Percentiles rank a stretch among this genome's conserved stretches.
Conservation (phyloP, 2,888 invertebrate species). For the Athalia rosae region DNA sequence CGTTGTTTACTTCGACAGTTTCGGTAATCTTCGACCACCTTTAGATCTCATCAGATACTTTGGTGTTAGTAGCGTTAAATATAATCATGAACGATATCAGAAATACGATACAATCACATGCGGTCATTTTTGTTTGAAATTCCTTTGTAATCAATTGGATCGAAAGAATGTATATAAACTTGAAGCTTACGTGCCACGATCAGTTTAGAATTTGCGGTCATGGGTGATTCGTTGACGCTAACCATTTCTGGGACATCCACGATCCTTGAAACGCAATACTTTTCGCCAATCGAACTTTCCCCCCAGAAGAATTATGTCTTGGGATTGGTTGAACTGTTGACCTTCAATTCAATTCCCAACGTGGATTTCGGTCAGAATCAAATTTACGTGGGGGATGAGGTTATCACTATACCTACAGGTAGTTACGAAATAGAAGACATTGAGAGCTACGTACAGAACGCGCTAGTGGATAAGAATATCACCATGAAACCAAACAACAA, state of each 20-base stretch:
- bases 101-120: conserved; percentile 56
- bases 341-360: conserved; percentile 59
- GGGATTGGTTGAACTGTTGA: conserved; percentile 57
- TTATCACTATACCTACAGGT: no score
- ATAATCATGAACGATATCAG: conserved; percentile 59
- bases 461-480: no score
- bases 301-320: conserved; percentile 53
- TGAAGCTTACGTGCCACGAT: neutral
- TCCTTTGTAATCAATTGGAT: conserved; percentile 52
- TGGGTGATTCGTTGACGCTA: conserved; percentile 54
- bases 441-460: no score
- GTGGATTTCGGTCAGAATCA: conserved; percentile 50
- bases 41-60: conserved; percentile 59
- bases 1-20: conserved; percentile 67
- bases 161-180: conserved; percentile 35
- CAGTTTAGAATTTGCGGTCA: conserved; percentile 34
- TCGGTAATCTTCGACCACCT: conserved; percentile 64
- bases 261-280: conserved; percentile 52
- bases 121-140: conserved; percentile 60
- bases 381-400: no score
- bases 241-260: conserved; percentile 55
- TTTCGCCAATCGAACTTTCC: conserved; percentile 55
- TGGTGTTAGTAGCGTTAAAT: conserved; percentile 43
- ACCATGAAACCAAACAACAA: conserved; percentile 54
- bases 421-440: no score